Evolutionary conservation across 2,888 invertebrate species (phyloP).

Genomic region (Ashinkailepas kermadecensis): DNA sequence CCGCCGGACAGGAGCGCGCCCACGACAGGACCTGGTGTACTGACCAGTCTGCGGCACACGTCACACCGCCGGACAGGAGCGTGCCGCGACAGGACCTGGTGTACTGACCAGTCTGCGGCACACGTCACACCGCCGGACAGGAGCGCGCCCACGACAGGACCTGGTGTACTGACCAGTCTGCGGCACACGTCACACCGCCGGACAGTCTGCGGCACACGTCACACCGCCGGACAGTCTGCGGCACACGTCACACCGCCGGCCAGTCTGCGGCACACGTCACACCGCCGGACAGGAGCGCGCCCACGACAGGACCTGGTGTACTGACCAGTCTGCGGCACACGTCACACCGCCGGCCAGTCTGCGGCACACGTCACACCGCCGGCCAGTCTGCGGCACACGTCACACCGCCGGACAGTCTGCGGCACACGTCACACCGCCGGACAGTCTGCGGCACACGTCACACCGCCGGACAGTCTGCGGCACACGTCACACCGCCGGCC

Average conservation of each 20-base stretch:
- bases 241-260: constrained; percentile 57
- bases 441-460: no score
- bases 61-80: background rate
- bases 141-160: no score
- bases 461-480: constrained; percentile 71
- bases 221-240: constrained; percentile 83
- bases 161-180: no score
- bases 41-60: background rate
- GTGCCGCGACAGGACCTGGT: background rate
- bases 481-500: constrained; percentile 57
- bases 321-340: constrained; percentile 68
- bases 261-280: constrained; percentile 88
- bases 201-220: constrained; percentile 71
- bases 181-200: no score
- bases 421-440: no score
- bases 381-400: no score
- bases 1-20: no score
- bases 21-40: no score
- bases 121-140: no score
- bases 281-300: constrained; percentile 83
- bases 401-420: no score
- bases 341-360: no score
- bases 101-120: background rate
- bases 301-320: constrained; percentile 73
- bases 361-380: no score